Evolutionary conservation across 2,888 invertebrate genomes (phyloP).

Genomic region (Galerucella nymphaeae): DNA sequence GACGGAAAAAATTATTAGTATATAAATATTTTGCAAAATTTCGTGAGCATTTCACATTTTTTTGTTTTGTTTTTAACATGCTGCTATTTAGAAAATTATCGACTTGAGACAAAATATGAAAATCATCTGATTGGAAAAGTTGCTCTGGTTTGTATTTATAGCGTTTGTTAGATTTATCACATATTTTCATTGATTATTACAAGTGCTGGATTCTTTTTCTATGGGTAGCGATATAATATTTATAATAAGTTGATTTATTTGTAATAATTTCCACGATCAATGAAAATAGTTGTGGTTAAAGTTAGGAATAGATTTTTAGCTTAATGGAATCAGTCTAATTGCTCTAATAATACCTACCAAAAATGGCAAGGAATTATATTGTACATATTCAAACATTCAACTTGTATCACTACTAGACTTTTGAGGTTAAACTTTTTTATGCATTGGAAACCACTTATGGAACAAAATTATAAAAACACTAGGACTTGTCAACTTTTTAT

Average conservation of each 20-base stretch:
- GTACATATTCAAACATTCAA: no score
- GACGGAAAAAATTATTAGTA: conserved; percentile 1
- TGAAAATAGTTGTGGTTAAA: not conserved
- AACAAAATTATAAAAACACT: no score
- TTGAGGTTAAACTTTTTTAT: no score
- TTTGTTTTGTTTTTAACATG: conserved; percentile 55
- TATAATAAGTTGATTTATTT: no score
- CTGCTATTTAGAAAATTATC: conserved; percentile 90
- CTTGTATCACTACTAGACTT: no score
- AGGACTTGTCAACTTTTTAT: no score
- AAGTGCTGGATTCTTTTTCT: no score
- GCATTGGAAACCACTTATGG: no score
- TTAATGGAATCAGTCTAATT: not conserved
- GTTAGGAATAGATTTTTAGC: not conserved
- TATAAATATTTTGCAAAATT: not conserved
- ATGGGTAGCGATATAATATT: no score
- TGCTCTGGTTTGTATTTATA: conserved; percentile 83
- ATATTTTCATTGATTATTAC: not conserved
- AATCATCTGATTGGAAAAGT: conserved; percentile 98
- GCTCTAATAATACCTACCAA: no score
- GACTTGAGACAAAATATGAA: conserved; percentile 96
- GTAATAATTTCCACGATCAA: not conserved
- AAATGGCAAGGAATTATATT: no score
- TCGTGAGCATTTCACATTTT: conserved; percentile 28
- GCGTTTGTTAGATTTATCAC: conserved; percentile 11